Evolutionary conservation across 2,888 invertebrate species (phyloP), one percentile per base, ranked within the genome.

Genomic region (Nineta flava): DNA sequence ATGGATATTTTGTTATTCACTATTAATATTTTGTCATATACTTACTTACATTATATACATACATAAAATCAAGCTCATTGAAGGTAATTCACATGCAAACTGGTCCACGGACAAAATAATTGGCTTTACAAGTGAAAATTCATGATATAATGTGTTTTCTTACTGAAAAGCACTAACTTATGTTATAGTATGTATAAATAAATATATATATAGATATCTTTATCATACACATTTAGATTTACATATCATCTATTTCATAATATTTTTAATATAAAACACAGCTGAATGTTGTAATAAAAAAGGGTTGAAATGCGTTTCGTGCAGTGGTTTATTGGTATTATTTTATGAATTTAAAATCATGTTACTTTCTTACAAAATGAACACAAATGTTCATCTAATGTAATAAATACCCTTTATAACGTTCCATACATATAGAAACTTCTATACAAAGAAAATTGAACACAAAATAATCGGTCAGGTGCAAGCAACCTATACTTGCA

Each of bases 31-130:
- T 26, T 26, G 26, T 26, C n/a, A 5, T 19, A 5, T 19, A 19
- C 5, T 19, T 19, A n/a, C n/a, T n/a, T n/a, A n/a, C n/a, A n/a
- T n/a, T n/a, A n/a, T n/a, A 19, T 26, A 26, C 26, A 26, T 4
- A 19, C 2, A 7, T 6, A 26, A 3, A 26, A 26, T 7, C 26
- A 7, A 26, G 7, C 55, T 58, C 57, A 57, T 58, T 58, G 57
- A 51, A 47, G 53, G 56, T 56, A 53, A 57, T 59, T 58, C 57
- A 55, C 56, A 59, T 59, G 60, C 58, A 59, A 57, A 57, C 54
- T 55, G 57, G 56, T 56, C 57, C 53, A 48, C 54, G 55, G 56
- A 56, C 55, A 54, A 58, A 60, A 59, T 59, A 59, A 58, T 58
- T 60, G 58, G 54, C 55, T 56, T 26, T 7, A 26, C 53, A 52